Conservation (phyloP, 2,888 invertebrate species). For the Pseudanteris insignis region DNA sequence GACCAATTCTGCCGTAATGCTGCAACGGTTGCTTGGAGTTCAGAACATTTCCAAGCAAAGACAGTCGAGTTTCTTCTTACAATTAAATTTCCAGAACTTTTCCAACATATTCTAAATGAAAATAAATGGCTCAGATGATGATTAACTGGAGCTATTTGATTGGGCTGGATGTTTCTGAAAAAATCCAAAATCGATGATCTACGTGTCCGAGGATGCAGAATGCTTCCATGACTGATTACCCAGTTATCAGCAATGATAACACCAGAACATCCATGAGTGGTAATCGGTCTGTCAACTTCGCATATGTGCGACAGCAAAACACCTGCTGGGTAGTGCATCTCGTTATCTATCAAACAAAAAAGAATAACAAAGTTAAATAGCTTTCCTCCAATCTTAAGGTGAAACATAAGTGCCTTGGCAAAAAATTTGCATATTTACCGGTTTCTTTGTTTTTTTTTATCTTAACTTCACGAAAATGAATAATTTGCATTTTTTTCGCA, state of each 20-base stretch:
- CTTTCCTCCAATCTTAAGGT: too few species aligned
- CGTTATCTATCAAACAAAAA: conserved; percentile 16
- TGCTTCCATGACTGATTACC: conserved; percentile 70
- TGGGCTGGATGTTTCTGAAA: conserved; percentile 35
- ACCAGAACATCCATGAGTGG: conserved; percentile 68
- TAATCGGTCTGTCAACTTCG: conserved; percentile 44
- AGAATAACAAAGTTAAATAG: too few species aligned
- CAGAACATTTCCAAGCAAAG: conserved; percentile 70
- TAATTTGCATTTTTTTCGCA: conserved; percentile 3
- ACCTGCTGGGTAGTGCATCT: conserved; percentile 67
- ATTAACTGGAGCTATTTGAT: conserved; percentile 45
- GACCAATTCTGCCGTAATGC: conserved; percentile 69
- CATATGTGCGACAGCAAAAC: conserved; percentile 69
- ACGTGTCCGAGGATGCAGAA: conserved; percentile 66
- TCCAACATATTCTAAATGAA: conserved; percentile 42
- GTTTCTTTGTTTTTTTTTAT: too few species aligned
- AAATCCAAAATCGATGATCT: conserved; percentile 30
- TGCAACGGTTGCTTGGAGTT: conserved; percentile 68
- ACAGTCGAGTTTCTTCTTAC: conserved; percentile 68
- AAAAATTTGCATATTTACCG: too few species aligned
- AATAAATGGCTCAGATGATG: conserved; percentile 17
- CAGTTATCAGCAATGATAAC: conserved; percentile 69
- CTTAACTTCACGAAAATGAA: too few species aligned
- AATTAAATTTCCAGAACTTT: conserved; percentile 41
- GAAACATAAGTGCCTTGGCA: too few species aligned